Evolutionary conservation across 2,797 vertebrate species (phyloP), one percentile per base, ranked within the genome.

Genomic region (Cyprinella venusta): DNA sequence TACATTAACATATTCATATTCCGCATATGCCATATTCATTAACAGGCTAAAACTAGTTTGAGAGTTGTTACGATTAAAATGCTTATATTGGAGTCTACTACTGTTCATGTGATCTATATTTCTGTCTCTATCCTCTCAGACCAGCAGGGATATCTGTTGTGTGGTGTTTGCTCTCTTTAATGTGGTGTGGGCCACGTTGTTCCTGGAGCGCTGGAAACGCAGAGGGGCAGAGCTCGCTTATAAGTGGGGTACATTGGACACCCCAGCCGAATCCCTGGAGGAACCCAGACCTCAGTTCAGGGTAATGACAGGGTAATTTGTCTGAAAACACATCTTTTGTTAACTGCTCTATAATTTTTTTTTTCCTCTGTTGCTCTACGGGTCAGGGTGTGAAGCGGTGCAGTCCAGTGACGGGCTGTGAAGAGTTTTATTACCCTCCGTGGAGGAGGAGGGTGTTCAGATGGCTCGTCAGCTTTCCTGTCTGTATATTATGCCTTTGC

Each of bases 101-200:
- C 8, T 56, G 65, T 2, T 24, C 21, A 71, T 70, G 12, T 40
- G 45, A 64, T 42, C 48, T 33, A 69, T 82, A 21, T 42, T 67
- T 50, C 7, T 26, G 6, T n/a, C 8, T 9, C 33, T 52, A 15
- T 86, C 33, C 30, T 86, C 65, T 15, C 92, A 98, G 98, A 99
- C 97, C 24, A 99, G 98, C 91, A 96, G 96, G 69, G 98, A 99
- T 90, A 96, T 99, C 89, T 98, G 96, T 93, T 98, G 97, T 3
- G 97, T 99, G 90, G 95, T 98, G 89, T 99, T 99, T 6, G 97
- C 98, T 0, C 94, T 99, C 79, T 99, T 99, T 94, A 99, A 99
- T 1, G 97, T 99, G 86, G 95, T 99, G 86, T 99, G 98, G 98
- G 95, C 98, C 88, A 99, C 98, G 0, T 92, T 99, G 68, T 99